These are phyloP conservation scores for Momotus momota DNA, from an alignment of 2,797 vertebrate genomes.

Conservation along the genomic window DNA sequence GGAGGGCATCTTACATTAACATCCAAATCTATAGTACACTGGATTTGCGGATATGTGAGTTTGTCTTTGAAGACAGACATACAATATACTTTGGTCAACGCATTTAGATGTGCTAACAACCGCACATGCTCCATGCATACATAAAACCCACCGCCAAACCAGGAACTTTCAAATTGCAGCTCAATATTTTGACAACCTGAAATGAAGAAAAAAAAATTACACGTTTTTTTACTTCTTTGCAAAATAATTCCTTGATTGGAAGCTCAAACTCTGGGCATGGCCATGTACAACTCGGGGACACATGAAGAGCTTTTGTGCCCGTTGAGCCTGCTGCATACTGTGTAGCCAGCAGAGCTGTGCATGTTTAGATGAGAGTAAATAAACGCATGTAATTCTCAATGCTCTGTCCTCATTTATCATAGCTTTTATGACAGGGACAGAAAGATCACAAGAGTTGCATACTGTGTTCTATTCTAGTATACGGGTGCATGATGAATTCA, in stretches of 20 bases:
- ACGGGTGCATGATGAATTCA: neutral
- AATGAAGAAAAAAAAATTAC: neutral
- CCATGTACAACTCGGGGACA: neutral
- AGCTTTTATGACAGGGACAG: neutral
- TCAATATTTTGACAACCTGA: neutral
- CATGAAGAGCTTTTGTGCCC: neutral
- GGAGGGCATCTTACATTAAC: constrained; percentile 42
- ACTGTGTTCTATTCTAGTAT: neutral
- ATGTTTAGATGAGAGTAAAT: neutral
- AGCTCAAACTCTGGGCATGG: neutral
- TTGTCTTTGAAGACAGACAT: neutral
- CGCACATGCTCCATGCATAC: neutral
- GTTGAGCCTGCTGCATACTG: neutral
- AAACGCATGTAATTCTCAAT: neutral
- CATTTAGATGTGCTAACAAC: neutral
- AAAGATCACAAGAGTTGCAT: neutral
- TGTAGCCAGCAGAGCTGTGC: neutral
- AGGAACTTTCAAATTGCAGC: neutral
- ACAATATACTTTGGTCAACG: neutral
- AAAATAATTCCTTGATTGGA: neutral
- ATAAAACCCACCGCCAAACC: neutral
- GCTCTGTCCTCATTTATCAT: neutral
- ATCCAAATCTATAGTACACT: constrained; percentile 24
- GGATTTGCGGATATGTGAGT: constrained; percentile 10
- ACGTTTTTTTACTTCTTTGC: neutral